phyloP scores from a whole-genome alignment of 2,113 vertebrate species.

The Cyanoderma ruficeps region DNA sequence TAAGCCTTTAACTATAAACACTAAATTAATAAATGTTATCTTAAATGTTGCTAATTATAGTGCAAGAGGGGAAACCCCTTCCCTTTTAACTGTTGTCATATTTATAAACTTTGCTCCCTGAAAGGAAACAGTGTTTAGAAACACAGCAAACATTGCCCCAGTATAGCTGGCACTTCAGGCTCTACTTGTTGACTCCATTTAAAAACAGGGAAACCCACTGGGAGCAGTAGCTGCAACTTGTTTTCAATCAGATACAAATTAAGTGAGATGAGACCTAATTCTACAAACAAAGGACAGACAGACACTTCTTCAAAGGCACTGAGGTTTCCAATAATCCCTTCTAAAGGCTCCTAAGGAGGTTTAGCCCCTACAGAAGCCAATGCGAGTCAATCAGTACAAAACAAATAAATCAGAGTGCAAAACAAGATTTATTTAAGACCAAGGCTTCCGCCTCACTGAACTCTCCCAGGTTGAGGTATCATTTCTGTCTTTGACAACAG shows the following conservation, averaged over 20 bases:
- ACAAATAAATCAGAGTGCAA: not conserved
- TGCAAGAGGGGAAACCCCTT: not conserved
- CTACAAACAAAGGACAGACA: slow-evolving; percentile 21
- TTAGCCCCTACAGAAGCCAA: not conserved
- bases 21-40: not conserved
- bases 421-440: not conserved
- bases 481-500: not conserved
- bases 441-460: not conserved
- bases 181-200: not conserved
- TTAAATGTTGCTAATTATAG: not conserved
- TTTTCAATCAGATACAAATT: slow-evolving; percentile 13
- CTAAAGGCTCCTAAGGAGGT: slow-evolving; percentile 42
- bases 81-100: not conserved
- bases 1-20: not conserved
- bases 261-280: not conserved
- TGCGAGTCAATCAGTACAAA: not conserved
- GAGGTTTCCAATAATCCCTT: slow-evolving; percentile 21
- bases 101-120: not conserved
- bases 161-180: not conserved
- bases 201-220: slow-evolving; percentile 4
- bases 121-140: not conserved
- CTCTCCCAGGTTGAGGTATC: not conserved
- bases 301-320: slow-evolving; percentile 1
- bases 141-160: not conserved
- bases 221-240: slow-evolving; percentile 28